phyloP scores from a whole-genome alignment of 1,140 invertebrate genomes.

The Ganaspis sp. region DNA sequence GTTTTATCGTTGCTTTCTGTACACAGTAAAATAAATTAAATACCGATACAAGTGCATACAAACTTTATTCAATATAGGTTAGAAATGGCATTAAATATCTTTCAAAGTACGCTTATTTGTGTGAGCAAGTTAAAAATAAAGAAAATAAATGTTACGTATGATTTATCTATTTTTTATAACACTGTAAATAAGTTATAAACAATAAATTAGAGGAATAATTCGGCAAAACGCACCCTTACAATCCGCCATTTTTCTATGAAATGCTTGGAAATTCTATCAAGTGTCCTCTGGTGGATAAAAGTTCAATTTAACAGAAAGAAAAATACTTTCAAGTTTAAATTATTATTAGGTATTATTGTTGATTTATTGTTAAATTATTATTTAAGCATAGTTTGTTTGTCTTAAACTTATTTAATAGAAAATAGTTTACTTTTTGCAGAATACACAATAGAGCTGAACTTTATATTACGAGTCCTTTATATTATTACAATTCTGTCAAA shows the following conservation, averaged over 20 bases:
- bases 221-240: constrained; percentile 72
- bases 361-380: no score
- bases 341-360: no score
- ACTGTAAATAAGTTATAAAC: constrained; percentile 45
- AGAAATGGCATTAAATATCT: background rate
- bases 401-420: no score
- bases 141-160: constrained; percentile 33
- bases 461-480: no score
- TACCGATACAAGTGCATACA: constrained; percentile 24
- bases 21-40: constrained; percentile 51
- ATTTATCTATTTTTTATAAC: constrained; percentile 1
- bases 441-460: no score
- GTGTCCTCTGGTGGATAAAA: no score
- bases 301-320: no score
- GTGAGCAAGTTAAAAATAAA: constrained; percentile 3
- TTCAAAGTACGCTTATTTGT: background rate
- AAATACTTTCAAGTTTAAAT: no score
- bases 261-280: no score
- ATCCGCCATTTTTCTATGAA: constrained; percentile 71
- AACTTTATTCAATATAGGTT: constrained; percentile 35
- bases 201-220: constrained; percentile 48
- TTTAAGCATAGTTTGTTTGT: no score
- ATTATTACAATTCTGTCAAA: no score
- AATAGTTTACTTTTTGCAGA: no score
- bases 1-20: constrained; percentile 62